Conservation (phyloP, 2,113 vertebrate genomes). For the Burhinus bistriatus region DNA sequence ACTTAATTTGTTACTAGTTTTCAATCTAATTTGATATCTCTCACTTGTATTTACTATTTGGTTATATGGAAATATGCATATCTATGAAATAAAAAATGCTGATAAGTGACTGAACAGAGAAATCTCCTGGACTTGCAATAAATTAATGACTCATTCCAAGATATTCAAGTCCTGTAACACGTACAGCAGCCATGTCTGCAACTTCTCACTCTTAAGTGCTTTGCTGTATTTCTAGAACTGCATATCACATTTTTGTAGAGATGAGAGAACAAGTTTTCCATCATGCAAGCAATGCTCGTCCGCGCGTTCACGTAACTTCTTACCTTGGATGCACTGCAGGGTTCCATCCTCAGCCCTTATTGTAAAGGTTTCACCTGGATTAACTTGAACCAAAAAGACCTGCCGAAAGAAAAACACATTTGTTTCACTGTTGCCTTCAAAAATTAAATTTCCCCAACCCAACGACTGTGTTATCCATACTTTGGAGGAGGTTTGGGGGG, state of each 20-base stretch:
- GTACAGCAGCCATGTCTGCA: neutral
- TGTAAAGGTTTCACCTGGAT: constrained; percentile 97
- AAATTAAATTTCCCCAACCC: neutral
- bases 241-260: rapidly evolving
- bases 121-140: neutral
- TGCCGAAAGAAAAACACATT: constrained; percentile 66
- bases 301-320: neutral
- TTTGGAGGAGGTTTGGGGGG: neutral
- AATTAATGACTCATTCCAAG: neutral
- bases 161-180: neutral
- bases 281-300: neutral
- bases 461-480: neutral
- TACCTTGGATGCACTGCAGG: constrained; percentile 97
- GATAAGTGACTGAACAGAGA: neutral
- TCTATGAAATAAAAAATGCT: neutral
- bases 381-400: constrained; percentile 98
- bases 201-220: neutral
- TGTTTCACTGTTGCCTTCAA: neutral
- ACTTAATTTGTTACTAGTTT: neutral
- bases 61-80: neutral
- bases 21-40: neutral
- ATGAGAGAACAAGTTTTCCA: neutral
- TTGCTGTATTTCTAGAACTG: neutral
- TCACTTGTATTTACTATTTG: neutral
- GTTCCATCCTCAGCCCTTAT: constrained; percentile 95